These are phyloP conservation scores for Xestobium rufovillosum DNA, from an alignment of 2,888 invertebrate species.

Conservation along the genomic window DNA sequence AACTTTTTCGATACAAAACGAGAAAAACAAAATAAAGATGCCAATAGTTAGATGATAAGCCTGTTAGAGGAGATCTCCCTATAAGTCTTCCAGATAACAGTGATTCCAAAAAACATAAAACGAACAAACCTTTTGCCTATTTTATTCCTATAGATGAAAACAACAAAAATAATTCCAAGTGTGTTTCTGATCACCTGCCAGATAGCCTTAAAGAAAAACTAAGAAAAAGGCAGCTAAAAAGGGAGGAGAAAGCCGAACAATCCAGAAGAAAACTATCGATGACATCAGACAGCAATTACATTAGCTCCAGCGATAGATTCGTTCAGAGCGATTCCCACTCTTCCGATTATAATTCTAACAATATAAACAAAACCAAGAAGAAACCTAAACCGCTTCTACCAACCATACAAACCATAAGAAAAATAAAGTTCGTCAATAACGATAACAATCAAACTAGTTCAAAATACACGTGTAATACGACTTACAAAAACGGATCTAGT, in stretches of 20 bases:
- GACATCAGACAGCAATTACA: conserved; percentile 27
- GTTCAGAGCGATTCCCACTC: conserved; percentile 18
- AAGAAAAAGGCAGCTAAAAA: conserved; percentile 48
- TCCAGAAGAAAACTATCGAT: conserved; percentile 39
- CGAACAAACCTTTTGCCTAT: conserved; percentile 47
- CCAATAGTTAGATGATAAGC: conserved; percentile 35
- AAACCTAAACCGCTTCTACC: conserved; percentile 30
- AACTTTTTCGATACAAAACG: too few species aligned
- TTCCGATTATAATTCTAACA: conserved; percentile 21
- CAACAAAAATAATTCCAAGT: conserved; percentile 44
- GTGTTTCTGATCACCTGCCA: conserved; percentile 53
- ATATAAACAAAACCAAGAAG: conserved; percentile 27
- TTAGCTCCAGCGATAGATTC: conserved; percentile 27
- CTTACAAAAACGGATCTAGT: conserved; percentile 12
- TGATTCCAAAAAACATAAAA: conserved; percentile 21
- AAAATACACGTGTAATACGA: conserved; percentile 37
- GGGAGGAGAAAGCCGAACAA: conserved; percentile 49
- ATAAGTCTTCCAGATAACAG: conserved; percentile 37
- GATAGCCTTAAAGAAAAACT: conserved; percentile 51
- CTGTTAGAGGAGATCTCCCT: conserved; percentile 36
- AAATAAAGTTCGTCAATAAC: conserved; percentile 29
- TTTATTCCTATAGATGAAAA: conserved; percentile 52
- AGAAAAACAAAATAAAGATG: too few species aligned
- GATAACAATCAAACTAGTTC: conserved; percentile 31
- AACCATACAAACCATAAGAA: conserved; percentile 27